Evolutionary conservation across 2,888 invertebrate genomes (phyloP), one percentile per base, ranked within the genome.

Genomic region (Neelides folsomi): DNA sequence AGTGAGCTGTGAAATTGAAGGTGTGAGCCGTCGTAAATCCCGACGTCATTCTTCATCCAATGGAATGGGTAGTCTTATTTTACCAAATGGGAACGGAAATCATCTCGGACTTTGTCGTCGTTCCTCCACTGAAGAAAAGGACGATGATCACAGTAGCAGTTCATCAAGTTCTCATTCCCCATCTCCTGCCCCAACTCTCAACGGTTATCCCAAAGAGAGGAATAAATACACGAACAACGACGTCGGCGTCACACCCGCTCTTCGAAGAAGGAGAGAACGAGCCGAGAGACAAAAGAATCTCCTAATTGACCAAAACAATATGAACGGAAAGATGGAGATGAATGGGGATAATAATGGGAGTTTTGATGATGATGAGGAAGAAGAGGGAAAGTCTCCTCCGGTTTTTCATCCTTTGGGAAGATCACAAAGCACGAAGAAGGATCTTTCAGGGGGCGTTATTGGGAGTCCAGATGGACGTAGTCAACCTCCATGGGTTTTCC

Each of bases 241-340:
- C 66, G 83, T 81, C 66, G 88, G 86, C 64, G 79, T 88, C 27
- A 87, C 82, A 27, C 83, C 88, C 42, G 86, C 84, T 49, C 73
- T 89, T 57, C 77, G 83, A 65, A 77, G 86, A 65, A 76, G 89
- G 55, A 76, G 87, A 56, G 87, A 88, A 60, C 77, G 89, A 58
- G 86, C 82, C 43, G 86, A 87, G 64, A 76, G 89, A 56, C 88
- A 89, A 68, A 80, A 85, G 51, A 84, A 83, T 67, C 86, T 87
- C 67, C 82, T 86, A 66, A 79, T 80, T 66, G 86, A 88, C 66
- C 88, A 84, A 68, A 64, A 65, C 55, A 60, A 59, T 41, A 57
- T 61, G 10, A 65, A 60, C 42, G 61, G 60, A 19, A 56, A 55
- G 7, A 27, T 52, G 49, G 42, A 35, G 46, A 40, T 42, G 46